Evolutionary conservation across 2,797 vertebrate species (phyloP).

Genomic region (Falco cherrug): DNA sequence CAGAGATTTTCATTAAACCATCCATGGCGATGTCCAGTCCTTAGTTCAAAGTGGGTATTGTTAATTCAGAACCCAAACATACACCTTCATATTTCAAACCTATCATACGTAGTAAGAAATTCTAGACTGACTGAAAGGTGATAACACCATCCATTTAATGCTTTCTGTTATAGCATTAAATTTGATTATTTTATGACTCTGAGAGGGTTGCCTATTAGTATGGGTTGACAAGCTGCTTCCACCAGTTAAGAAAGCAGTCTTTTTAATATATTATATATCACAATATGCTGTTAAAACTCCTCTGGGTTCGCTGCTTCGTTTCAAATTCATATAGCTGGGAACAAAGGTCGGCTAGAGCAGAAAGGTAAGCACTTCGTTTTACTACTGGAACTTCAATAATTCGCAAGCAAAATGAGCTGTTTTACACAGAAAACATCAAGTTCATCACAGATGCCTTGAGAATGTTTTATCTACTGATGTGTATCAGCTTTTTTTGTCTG

Average conservation of each 20-base stretch:
- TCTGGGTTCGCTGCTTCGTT: not conserved
- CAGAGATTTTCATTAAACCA: conserved; percentile 13
- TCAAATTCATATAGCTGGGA: not conserved
- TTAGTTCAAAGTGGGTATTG: not conserved
- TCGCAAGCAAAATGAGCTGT: not conserved
- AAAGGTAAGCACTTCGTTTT: conserved; percentile 15
- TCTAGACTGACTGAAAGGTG: not conserved
- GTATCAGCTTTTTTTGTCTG: conserved; percentile 45
- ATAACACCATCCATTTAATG: not conserved
- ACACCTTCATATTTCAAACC: not conserved
- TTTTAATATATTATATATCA: conserved; percentile 13
- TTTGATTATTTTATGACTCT: conserved; percentile 25
- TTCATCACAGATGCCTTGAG: conserved; percentile 11
- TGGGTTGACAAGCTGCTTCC: not conserved
- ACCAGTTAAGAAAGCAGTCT: conserved; percentile 24
- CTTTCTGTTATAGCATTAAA: conserved; percentile 33
- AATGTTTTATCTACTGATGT: conserved; percentile 46
- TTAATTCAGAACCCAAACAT: not conserved
- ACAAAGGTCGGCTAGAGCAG: conserved; percentile 36
- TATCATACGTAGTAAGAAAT: not conserved
- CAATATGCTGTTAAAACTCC: conserved; percentile 39
- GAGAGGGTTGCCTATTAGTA: conserved; percentile 12
- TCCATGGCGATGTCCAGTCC: not conserved
- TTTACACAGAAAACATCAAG: not conserved
- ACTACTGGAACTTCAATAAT: not conserved